Percentiles rank a stretch among this genome's conserved stretches.
phyloP scores from a whole-genome alignment of 2,113 vertebrate species.

The Camelus dromedarius region DNA sequence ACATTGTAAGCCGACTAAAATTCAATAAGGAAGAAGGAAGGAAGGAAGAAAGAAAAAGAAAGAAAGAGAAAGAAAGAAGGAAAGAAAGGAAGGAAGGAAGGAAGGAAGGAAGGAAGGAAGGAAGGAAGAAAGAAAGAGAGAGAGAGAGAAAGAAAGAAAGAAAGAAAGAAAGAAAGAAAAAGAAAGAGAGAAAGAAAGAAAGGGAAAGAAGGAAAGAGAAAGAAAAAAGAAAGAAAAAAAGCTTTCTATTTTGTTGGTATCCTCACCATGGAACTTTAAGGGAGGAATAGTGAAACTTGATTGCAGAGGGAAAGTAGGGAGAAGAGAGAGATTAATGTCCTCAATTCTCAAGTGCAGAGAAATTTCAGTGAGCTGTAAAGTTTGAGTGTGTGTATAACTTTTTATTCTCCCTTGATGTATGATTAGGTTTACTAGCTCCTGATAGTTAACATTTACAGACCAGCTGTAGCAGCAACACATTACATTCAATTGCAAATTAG shows the following conservation, averaged over 20 bases:
- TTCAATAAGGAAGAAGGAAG: no score
- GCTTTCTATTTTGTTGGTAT: not conserved
- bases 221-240: not conserved
- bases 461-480: not conserved
- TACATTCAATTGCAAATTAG: constrained; percentile 50
- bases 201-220: no score
- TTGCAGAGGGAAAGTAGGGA: not conserved
- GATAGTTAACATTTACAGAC: constrained; percentile 36
- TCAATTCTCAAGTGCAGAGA: constrained; percentile 42
- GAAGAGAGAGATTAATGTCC: constrained; percentile 8
- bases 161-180: no score
- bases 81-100: no score
- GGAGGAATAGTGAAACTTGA: not conserved
- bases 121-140: no score
- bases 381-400: constrained; percentile 4
- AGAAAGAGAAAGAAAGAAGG: no score
- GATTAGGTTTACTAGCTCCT: constrained; percentile 20
- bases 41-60: no score
- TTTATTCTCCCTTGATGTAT: constrained; percentile 60
- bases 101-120: no score
- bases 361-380: constrained; percentile 39
- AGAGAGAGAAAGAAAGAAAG: no score
- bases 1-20: no score
- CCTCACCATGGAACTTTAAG: not conserved
- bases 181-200: no score